Evolutionary conservation across 2,888 invertebrate genomes (phyloP).

Genomic region (Brassicogethes aeneus): DNA sequence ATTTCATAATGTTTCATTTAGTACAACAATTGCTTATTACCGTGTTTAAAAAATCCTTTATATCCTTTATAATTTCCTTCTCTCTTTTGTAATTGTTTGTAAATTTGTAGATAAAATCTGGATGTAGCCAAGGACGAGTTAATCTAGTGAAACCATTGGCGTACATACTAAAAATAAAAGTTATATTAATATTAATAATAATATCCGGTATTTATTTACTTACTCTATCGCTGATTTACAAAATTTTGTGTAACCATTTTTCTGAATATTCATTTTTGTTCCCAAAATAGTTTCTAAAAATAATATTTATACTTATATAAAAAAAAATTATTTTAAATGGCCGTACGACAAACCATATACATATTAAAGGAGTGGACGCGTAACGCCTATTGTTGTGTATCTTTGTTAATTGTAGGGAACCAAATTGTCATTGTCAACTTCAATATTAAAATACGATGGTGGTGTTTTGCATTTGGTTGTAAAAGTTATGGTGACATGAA

Average conservation of each 20-base stretch:
- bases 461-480: no score
- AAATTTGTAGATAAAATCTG: constrained; percentile 10
- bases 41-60: not conserved
- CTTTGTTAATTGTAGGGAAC: no score
- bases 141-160: constrained; percentile 19
- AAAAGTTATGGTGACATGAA: no score
- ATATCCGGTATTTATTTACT: no score
- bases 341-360: no score
- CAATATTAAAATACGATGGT: no score
- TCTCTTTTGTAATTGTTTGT: constrained; percentile 5
- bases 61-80: not conserved
- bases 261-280: constrained; percentile 12
- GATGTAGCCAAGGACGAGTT: constrained; percentile 21
- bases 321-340: constrained; percentile 3
- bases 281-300: constrained; percentile 21
- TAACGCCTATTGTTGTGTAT: no score
- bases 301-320: constrained; percentile 1
- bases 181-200: constrained; percentile 1
- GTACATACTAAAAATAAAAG: constrained; percentile 17
- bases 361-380: no score
- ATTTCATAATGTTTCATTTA: constrained; percentile 12
- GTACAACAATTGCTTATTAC: no score
- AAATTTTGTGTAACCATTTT: constrained; percentile 11
- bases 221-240: constrained; percentile 15
- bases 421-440: no score